Percentiles rank a stretch among this genome's conserved stretches.
Evolutionary conservation across 2,113 vertebrate genomes (phyloP).

Genomic region (Ailuropoda melanoleuca): DNA sequence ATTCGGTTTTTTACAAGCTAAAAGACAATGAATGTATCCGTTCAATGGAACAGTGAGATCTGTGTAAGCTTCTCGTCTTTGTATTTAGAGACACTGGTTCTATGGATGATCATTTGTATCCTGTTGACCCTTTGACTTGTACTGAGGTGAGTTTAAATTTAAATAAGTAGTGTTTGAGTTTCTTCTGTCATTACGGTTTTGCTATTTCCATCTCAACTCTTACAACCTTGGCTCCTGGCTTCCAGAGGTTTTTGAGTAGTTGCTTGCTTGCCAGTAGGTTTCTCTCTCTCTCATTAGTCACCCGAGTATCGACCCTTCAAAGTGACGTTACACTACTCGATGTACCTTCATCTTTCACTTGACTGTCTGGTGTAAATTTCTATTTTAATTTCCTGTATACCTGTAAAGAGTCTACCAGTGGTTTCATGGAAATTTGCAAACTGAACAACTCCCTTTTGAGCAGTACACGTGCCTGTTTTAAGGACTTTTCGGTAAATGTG

Average conservation of each 20-base stretch:
- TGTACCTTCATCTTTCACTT: background rate
- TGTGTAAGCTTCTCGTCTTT: constrained; percentile 53
- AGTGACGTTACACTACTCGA: background rate
- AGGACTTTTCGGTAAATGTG: constrained; percentile 21
- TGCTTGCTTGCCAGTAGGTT: constrained; percentile 36
- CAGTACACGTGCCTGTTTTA: constrained; percentile 9
- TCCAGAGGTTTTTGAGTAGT: constrained; percentile 57
- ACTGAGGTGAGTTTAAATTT: constrained; percentile 64
- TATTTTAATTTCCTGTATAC: constrained; percentile 25
- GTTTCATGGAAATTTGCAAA: constrained; percentile 54
- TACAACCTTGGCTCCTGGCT: constrained; percentile 63
- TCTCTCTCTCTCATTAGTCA: background rate
- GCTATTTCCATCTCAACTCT: constrained; percentile 47
- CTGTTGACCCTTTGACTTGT: constrained; percentile 66
- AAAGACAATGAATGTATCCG: constrained; percentile 77
- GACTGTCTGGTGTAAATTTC: constrained; percentile 40
- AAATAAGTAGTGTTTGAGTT: constrained; percentile 53
- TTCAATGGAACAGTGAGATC: constrained; percentile 58
- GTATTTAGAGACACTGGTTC: constrained; percentile 69
- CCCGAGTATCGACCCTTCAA: background rate
- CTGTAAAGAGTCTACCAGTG: constrained; percentile 48
- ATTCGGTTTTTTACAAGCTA: constrained; percentile 50
- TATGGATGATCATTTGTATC: constrained; percentile 58
- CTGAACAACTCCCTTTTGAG: constrained; percentile 36
- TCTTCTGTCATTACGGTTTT: constrained; percentile 45